A percentile compares a stretch with the other conserved stretches of the same genome.
phyloP scores from a whole-genome alignment of 2,113 vertebrate genomes.

The Ovibos moschatus region DNA sequence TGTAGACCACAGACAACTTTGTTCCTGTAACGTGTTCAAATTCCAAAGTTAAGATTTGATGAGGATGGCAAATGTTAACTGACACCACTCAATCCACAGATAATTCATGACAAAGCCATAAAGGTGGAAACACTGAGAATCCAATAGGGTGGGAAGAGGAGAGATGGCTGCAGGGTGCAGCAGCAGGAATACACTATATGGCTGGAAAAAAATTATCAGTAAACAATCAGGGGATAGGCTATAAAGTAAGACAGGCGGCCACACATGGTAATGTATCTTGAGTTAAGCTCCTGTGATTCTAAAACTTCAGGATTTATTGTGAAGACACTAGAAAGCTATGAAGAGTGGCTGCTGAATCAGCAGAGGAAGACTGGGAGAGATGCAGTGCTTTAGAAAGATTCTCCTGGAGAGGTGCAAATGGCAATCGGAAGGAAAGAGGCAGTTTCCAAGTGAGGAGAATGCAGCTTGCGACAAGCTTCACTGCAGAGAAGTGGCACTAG shows the following conservation, averaged over 20 bases:
- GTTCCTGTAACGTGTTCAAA: neutral
- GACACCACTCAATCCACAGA: neutral
- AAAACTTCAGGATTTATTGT: neutral
- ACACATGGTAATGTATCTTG: neutral
- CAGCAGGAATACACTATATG: neutral
- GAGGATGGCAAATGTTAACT: neutral
- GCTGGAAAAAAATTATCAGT: neutral
- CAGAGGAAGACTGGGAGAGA: neutral
- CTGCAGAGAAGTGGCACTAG: neutral
- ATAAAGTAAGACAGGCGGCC: neutral
- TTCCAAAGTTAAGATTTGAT: neutral
- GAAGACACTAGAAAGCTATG: neutral
- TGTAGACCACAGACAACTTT: neutral
- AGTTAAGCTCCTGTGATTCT: neutral
- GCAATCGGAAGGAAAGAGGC: neutral
- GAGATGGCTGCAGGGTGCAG: accelerated
- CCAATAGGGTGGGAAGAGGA: neutral
- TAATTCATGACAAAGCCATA: neutral
- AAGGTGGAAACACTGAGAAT: neutral
- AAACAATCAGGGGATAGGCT: neutral
- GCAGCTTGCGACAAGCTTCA: neutral
- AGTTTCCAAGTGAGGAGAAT: neutral
- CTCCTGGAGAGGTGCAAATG: neutral
- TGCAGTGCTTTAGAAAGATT: neutral
- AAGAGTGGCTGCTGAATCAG: neutral